These are phyloP conservation scores for Hydrocynus forskahlii DNA, from an alignment of 2,797 vertebrate species.

Conservation along the genomic window DNA sequence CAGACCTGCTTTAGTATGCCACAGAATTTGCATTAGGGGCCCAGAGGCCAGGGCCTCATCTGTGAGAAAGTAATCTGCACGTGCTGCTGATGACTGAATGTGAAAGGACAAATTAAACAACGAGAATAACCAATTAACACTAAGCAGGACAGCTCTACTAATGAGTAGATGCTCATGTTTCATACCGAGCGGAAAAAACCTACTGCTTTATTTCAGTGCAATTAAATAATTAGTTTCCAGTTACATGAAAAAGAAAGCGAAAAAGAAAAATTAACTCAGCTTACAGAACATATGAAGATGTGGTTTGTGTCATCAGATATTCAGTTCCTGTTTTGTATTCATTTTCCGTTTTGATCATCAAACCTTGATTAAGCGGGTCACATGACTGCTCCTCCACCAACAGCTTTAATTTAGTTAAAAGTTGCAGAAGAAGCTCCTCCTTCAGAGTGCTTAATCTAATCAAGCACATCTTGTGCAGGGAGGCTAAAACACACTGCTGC, in stretches of 20 bases:
- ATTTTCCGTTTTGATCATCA: constrained; percentile 49
- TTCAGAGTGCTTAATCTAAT: constrained; percentile 77
- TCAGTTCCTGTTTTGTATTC: constrained; percentile 21
- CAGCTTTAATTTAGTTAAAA: constrained; percentile 73
- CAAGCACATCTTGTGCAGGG: constrained; percentile 56
- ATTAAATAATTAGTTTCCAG: background rate
- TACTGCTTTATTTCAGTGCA: background rate
- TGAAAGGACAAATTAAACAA: constrained; percentile 21
- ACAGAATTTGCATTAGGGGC: constrained; percentile 70
- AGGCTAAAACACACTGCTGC: background rate
- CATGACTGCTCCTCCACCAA: constrained; percentile 55
- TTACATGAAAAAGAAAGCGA: background rate
- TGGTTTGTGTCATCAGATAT: constrained; percentile 40
- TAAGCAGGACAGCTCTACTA: background rate
- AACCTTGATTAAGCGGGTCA: constrained; percentile 56
- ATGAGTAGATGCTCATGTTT: constrained; percentile 5
- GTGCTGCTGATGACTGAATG: constrained; percentile 5
- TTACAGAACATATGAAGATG: background rate
- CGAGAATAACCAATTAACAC: constrained; percentile 28
- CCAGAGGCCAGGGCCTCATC: constrained; percentile 45
- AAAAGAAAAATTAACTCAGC: background rate
- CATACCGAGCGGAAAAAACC: background rate
- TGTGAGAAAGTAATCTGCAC: constrained; percentile 43
- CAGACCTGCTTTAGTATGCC: constrained; percentile 62
- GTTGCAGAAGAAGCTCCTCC: constrained; percentile 71